Evolutionary conservation across 2,888 invertebrate species (phyloP), one percentile per base, ranked within the genome.

Genomic region (Tenthredo livida): DNA sequence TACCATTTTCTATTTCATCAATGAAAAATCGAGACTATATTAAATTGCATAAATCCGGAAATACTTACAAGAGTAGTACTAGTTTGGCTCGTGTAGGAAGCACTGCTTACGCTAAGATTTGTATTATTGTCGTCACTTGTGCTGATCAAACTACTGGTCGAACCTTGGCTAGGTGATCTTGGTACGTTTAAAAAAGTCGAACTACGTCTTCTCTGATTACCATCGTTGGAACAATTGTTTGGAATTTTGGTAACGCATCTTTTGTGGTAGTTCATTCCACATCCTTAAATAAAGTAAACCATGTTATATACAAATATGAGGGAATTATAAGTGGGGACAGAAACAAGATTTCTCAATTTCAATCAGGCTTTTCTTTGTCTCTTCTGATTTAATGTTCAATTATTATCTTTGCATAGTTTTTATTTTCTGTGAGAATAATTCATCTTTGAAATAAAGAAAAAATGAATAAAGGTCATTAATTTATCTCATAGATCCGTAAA

Each of bases 211-310:
- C 93, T 90, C 82, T 92, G 92, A 85, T 89, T 90, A 37, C 87
- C 86, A 85, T 93, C 92, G 88, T 95, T 95, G 85, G 96, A 96
- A 94, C 99, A 99, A 95, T 99, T 99, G 93, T 99, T 99, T 78
- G 99, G 99, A 88, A 99, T 98, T 94, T 99, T 99, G 88, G 98
- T 98, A 75, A 97, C 97, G 94, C 98, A 99, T 80, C 99, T 96
- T 94, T 99, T 99, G 95, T 99, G 99, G 95, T 98, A 99, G 95
- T 99, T 99, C 92, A 98, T 96, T 17, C 98, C 98, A 95, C 99
- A 99, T 89, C 99, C 99, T 99, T 94, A 29, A 85, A 84, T 75
- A 37, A 85, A 82, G 73, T 84, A 37, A 85, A 84, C 3, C 17
- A 78, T 61, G 17, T 54, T 25, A 21, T 33, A 33, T 29, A 29